Conservation (phyloP, 2,113 vertebrate genomes). For the Apus apus region DNA sequence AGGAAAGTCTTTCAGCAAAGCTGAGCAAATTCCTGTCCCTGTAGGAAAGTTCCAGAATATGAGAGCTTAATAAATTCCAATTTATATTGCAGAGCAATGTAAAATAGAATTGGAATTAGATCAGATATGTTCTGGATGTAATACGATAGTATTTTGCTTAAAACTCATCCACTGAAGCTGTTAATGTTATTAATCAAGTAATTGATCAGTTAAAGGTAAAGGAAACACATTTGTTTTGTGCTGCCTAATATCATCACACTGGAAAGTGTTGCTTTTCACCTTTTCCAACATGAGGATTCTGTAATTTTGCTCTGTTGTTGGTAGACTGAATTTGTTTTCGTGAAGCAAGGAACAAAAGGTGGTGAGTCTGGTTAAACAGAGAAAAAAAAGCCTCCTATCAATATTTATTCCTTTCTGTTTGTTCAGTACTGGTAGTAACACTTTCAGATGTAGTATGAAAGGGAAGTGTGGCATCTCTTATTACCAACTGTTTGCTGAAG, state of each 20-base stretch:
- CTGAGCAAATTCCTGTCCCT: not conserved
- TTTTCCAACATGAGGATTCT: not conserved
- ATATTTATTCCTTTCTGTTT: constrained; percentile 24
- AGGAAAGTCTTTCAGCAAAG: constrained; percentile 1
- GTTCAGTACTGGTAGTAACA: not conserved
- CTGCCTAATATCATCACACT: not conserved
- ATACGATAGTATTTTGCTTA: not conserved
- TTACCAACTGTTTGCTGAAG: not conserved
- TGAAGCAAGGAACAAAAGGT: not conserved
- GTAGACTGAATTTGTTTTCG: not conserved
- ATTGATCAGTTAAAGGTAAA: not conserved
- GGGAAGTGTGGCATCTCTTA: not conserved
- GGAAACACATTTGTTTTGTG: not conserved
- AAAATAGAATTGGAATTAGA: not conserved
- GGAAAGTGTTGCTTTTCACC: not conserved
- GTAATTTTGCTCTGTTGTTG: not conserved
- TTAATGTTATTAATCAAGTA: not conserved
- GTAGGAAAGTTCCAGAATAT: not conserved
- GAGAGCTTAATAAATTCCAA: not conserved
- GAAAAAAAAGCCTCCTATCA: not conserved
- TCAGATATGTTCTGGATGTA: not conserved
- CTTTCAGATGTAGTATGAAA: not conserved
- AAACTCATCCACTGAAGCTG: not conserved
- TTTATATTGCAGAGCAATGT: not conserved
- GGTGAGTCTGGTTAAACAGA: not conserved